phyloP scores from a whole-genome alignment of 1,140 invertebrate genomes.

The Tetramorium simillimum region DNA sequence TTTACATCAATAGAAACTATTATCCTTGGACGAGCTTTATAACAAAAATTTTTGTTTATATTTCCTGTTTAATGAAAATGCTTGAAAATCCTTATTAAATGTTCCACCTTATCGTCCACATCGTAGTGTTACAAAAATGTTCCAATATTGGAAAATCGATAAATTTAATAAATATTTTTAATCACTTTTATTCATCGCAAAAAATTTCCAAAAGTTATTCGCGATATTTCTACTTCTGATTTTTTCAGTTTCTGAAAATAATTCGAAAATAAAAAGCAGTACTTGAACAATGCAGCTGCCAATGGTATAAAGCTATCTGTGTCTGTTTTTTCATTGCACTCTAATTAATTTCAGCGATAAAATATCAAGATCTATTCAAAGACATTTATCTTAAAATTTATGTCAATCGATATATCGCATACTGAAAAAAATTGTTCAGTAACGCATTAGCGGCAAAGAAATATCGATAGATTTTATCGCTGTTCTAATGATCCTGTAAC shows the following conservation, averaged over 20 bases:
- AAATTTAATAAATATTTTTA: background rate
- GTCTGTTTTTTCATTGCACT: background rate
- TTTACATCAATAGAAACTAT: background rate
- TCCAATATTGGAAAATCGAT: background rate
- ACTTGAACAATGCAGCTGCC: background rate
- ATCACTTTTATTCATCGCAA: background rate
- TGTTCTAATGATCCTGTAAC: background rate
- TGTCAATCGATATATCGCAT: background rate
- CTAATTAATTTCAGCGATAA: background rate
- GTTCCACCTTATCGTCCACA: background rate
- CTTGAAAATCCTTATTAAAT: background rate
- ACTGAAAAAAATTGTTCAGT: background rate
- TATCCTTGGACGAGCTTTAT: background rate
- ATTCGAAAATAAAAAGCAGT: background rate
- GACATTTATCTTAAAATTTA: background rate
- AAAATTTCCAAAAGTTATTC: background rate
- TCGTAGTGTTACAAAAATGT: background rate
- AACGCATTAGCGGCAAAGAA: background rate
- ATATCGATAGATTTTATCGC: background rate
- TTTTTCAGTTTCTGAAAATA: background rate
- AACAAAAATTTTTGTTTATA: background rate
- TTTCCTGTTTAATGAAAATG: no score
- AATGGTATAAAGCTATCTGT: background rate
- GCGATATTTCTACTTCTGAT: background rate
- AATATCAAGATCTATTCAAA: background rate